Evolutionary conservation across 2,113 vertebrate genomes (phyloP).

Genomic region (Dromiciops gliroides): DNA sequence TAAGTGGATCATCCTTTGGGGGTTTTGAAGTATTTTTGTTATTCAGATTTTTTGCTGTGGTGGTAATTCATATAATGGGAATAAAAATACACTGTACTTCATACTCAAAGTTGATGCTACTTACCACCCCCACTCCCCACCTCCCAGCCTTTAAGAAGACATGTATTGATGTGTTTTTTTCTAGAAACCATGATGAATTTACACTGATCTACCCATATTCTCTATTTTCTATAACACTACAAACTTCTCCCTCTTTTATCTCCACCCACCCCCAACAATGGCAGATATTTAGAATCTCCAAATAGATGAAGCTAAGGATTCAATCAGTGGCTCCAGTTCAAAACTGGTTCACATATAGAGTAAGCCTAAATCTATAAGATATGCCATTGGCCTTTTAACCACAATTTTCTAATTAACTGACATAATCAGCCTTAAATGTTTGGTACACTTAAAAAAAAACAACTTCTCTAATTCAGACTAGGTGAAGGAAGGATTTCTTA

Average conservation of each 20-base stretch:
- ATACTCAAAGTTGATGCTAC: neutral
- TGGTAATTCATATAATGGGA: neutral
- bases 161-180: neutral
- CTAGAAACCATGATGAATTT: neutral
- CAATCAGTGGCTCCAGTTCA: neutral
- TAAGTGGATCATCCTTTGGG: neutral
- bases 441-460: neutral
- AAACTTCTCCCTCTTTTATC: neutral
- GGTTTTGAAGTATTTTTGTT: conserved; percentile 8
- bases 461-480: neutral
- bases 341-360: neutral
- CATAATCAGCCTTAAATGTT: neutral
- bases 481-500: neutral
- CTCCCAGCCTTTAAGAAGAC: neutral
- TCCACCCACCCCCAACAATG: neutral
- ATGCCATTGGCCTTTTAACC: neutral
- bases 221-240: neutral
- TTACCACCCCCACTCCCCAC: neutral
- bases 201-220: neutral
- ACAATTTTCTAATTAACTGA: neutral
- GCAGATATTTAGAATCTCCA: neutral
- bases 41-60: conserved; percentile 19
- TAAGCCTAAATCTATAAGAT: neutral
- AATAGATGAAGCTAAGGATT: neutral
- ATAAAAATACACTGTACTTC: conserved; percentile 18